Base-by-base conservation (phyloP, 2,797 vertebrate species). In the Mallotus villosus region DNA sequence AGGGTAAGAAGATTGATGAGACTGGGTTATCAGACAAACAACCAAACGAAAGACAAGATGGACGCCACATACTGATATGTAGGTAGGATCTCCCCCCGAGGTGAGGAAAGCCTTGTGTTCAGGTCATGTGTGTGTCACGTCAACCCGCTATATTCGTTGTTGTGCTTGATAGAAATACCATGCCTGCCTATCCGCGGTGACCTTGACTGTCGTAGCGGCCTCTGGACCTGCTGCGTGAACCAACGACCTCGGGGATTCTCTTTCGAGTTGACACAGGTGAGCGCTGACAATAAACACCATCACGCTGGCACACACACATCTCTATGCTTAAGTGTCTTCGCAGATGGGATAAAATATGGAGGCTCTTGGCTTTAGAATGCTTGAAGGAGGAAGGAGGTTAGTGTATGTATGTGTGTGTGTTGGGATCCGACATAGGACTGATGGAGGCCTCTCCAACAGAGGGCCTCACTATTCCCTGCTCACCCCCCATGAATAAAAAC, bases 401-500 rank as follows among this genome's bases (percentile, higher is more conserved):
- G 29, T 68, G 67, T 22, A 11, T 22, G 27, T 32, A 24, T 62
- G 41, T 55, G 41, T 55, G 70, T 49, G 46, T 55, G 49, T 58
- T 49, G 25, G 22, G 41, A 55, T 67, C 51, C 37, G 70, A 21
- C 70, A 85, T 34, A 5, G 32, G 78, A 71, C 29, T 51, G 37
- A 84, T 78, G 77, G 67, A 80, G 76, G 71, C 76, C 74, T 84
- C 71, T 63, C 24, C 41, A 62, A 46, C 32, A 27, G 25, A 78
- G 55, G 32, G 6, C 32, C 32, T 14, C 58, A 17, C 53, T 81
- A 70, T 84, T 83, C 80, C 75, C 81, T 66, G 69, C 73, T 78
- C 77, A 64, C 81, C 76, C 72, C 61, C 70, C 24, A 66, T 75
- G 81, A 84, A 86, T 84, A 77, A 78, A 81, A 88, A 80, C 78